These are phyloP conservation scores for Pseudopipra pipra DNA, from an alignment of 2,113 vertebrate species.

Conservation along the genomic window DNA sequence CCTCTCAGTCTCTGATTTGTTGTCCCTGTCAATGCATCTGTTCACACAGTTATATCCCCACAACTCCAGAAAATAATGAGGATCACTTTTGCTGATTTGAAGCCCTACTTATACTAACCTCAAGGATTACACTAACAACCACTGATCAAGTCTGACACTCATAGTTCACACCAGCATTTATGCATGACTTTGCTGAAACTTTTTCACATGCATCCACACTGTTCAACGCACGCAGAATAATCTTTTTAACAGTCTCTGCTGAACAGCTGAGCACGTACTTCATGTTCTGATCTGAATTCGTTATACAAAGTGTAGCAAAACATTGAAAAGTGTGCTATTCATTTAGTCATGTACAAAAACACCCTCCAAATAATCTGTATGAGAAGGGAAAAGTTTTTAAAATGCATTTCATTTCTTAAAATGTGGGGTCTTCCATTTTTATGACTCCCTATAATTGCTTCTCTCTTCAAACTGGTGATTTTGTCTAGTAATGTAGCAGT, in stretches of 20 bases:
- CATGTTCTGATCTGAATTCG: neutral
- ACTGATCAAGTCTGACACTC: neutral
- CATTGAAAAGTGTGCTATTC: neutral
- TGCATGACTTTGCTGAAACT: neutral
- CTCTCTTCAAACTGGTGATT: slow-evolving; percentile 50
- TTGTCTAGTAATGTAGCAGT: slow-evolving; percentile 62
- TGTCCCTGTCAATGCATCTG: neutral
- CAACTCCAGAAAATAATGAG: neutral
- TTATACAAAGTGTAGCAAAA: neutral
- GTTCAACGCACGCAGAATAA: neutral
- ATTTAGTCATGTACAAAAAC: neutral
- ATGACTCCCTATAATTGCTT: slow-evolving; percentile 53
- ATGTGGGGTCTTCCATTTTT: slow-evolving; percentile 46
- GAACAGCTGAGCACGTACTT: neutral
- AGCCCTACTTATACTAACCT: neutral
- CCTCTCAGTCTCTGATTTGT: neutral
- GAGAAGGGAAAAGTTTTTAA: neutral
- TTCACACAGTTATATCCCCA: neutral
- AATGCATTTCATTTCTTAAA: slow-evolving; percentile 12
- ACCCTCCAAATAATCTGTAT: neutral
- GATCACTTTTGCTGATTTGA: neutral
- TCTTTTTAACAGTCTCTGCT: slow-evolving; percentile 9
- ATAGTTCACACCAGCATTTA: neutral
- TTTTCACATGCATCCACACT: neutral
- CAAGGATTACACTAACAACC: neutral